Evolutionary conservation across 1,140 invertebrate species (phyloP), one percentile per base, ranked within the genome.

Genomic region (Brachionus manjavacas): DNA sequence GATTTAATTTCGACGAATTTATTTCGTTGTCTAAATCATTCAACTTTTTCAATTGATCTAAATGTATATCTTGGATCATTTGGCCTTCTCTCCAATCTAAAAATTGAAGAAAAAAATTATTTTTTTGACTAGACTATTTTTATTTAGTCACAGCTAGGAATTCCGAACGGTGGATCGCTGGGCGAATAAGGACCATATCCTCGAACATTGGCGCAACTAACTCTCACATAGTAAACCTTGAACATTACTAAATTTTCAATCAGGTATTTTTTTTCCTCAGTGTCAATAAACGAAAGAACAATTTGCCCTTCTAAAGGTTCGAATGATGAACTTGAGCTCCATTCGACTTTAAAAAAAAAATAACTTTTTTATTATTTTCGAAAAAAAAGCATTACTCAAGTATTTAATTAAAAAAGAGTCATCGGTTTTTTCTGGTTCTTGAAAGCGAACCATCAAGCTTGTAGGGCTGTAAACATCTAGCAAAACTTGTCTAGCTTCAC

Each of bases 381-480:
- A 41, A 16, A n/a, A 66, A 14, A 52, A 46, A 25, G 14, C 23
- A 87, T 88, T 91, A 95, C 94, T 93, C 93, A 94, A 95, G 88
- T 94, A 96, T 90, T 95, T 96, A 23, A 95, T 96, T 86, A 94
- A 93, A 84, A 95, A 93, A 11, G 94, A 92, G 9, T 92, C 93
- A 83, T 93, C 91, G 83, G 91, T 91, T 66, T 89, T 88, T 72
- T 92, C 91, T 16, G 93, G 92, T 86, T 94, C 94, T 85, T 92
- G 91, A 87, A 95, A 93, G 60, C 92, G 91, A 3, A 96, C 91
- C 31, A 92, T 91, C 11, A 96, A 92, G 1, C 93, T 92, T 70
- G 93, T 93, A 46, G 92, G 93, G 52, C 94, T 93, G 9, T 93
- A 94, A 0, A 97, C 95, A 86, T 95, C 94, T 6, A 96, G 91